A percentile compares a stretch with the other conserved stretches of the same genome.
These are phyloP conservation scores for Hemibagrus guttatus DNA, from an alignment of 2,797 vertebrate genomes.

Conservation along the genomic window DNA sequence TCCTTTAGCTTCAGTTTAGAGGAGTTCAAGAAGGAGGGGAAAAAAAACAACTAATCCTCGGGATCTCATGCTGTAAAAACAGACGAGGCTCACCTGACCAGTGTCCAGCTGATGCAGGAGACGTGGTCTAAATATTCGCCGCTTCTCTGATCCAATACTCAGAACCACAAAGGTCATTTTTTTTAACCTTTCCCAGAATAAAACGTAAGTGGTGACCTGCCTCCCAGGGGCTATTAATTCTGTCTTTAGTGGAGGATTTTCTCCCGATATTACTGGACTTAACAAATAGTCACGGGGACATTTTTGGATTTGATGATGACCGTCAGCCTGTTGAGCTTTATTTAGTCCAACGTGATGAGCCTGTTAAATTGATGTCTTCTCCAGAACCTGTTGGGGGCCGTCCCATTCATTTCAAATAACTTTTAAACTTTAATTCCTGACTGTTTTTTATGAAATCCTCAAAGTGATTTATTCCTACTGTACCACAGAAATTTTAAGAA, in stretches of 20 bases:
- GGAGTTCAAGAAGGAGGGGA: slow-evolving; percentile 5
- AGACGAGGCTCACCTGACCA: slow-evolving; percentile 46
- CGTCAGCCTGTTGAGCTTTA: slow-evolving; percentile 50
- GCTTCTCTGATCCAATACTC: slow-evolving; percentile 63
- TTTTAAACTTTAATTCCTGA: background rate
- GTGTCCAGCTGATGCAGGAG: slow-evolving; percentile 29
- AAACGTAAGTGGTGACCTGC: slow-evolving; percentile 63
- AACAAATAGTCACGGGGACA: slow-evolving; percentile 80
- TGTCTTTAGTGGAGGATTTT: slow-evolving; percentile 72
- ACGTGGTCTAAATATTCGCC: slow-evolving; percentile 67
- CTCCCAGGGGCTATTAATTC: slow-evolving; percentile 49
- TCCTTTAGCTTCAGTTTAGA: slow-evolving; percentile 30
- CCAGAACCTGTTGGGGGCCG: background rate
- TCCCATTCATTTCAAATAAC: background rate
- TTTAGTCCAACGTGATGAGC: slow-evolving; percentile 33
- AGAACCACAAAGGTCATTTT: slow-evolving; percentile 76
- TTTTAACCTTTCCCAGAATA: slow-evolving; percentile 81
- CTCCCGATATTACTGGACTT: slow-evolving; percentile 77
- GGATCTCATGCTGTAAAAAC: slow-evolving; percentile 74
- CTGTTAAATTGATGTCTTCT: slow-evolving; percentile 27
- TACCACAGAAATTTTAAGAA: background rate
- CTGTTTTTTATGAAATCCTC: background rate
- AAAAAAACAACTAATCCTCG: slow-evolving; percentile 63
- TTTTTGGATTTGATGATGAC: slow-evolving; percentile 65
- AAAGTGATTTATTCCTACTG: background rate